A percentile compares a stretch with the other conserved stretches of the same genome.
Evolutionary conservation across 2,888 invertebrate genomes (phyloP).

Genomic region (Macaria notata): DNA sequence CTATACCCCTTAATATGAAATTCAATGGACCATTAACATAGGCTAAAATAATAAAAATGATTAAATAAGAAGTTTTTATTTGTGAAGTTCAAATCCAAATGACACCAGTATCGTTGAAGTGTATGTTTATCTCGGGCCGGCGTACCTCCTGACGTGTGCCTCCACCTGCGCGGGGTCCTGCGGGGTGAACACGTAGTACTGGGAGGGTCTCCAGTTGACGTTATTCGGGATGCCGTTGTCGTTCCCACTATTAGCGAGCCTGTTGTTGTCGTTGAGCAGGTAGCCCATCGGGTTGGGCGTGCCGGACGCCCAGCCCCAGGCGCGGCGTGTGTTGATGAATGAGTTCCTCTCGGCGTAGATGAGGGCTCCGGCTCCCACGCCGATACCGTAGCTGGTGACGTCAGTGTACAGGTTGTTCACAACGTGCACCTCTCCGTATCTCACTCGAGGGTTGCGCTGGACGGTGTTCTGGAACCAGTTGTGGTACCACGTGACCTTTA

Average conservation of each 20-base stretch:
- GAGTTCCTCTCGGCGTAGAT: constrained; percentile 21
- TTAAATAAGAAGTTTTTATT: too few species aligned
- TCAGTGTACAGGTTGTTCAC: constrained; percentile 24
- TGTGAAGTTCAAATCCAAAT: too few species aligned
- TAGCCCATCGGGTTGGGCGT: constrained; percentile 8
- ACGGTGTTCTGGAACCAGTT: constrained; percentile 25
- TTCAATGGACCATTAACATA: too few species aligned
- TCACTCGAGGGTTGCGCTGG: constrained; percentile 20
- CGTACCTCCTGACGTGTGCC: constrained; percentile 6
- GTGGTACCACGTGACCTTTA: constrained; percentile 20
- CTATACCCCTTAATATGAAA: too few species aligned
- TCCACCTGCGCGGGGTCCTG: constrained; percentile 9
- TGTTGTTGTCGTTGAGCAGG: constrained; percentile 11
- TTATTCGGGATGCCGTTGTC: constrained; percentile 7
- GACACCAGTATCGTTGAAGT: too few species aligned
- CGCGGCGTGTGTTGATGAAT: constrained; percentile 14
- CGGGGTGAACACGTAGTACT: constrained; percentile 15
- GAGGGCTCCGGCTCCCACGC: constrained; percentile 6
- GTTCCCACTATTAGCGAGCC: constrained; percentile 10
- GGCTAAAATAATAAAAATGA: too few species aligned
- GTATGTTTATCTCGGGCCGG: constrained; percentile 3
- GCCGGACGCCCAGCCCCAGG: constrained; percentile 16
- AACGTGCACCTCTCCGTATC: constrained; percentile 21
- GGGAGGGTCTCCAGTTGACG: constrained; percentile 7
- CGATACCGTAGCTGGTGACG: constrained; percentile 16